Percentiles rank a stretch among this genome's conserved stretches.
Conservation (phyloP, 2,797 vertebrate species). For the Artibeus lituratus region DNA sequence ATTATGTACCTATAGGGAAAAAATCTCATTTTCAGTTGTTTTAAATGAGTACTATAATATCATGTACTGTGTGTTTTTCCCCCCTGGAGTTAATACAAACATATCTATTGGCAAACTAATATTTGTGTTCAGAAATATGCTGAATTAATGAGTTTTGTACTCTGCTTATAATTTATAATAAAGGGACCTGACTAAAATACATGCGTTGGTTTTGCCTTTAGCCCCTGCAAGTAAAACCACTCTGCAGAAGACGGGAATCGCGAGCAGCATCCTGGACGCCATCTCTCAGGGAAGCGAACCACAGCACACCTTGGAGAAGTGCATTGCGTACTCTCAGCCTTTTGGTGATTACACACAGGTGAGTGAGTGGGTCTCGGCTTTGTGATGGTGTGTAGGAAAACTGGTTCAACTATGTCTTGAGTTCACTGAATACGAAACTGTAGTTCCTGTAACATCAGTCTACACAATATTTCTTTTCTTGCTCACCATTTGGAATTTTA, state of each 20-base stretch:
- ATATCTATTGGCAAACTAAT: background rate
- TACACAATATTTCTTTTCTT: background rate
- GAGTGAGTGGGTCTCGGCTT: constrained; percentile 16
- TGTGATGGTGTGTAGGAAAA: background rate
- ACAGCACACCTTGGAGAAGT: constrained; percentile 86
- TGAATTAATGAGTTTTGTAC: background rate
- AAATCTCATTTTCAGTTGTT: constrained; percentile 13
- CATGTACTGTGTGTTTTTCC: background rate
- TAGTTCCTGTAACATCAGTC: background rate
- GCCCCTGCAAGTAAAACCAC: constrained; percentile 87
- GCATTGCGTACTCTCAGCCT: constrained; percentile 87
- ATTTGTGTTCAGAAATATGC: background rate
- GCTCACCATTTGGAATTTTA: background rate
- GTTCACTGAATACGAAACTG: background rate
- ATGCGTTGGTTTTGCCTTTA: constrained; percentile 46
- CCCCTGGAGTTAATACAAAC: background rate
- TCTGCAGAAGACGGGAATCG: constrained; percentile 82
- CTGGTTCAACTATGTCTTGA: background rate
- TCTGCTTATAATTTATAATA: background rate
- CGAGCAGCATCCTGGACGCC: constrained; percentile 79
- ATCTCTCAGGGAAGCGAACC: constrained; percentile 84
- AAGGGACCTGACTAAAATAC: background rate
- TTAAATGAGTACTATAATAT: background rate
- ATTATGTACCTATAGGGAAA: background rate
- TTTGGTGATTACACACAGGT: constrained; percentile 89